Base-by-base conservation (phyloP, 2,888 invertebrate species). In the Volucella inflata region DNA sequence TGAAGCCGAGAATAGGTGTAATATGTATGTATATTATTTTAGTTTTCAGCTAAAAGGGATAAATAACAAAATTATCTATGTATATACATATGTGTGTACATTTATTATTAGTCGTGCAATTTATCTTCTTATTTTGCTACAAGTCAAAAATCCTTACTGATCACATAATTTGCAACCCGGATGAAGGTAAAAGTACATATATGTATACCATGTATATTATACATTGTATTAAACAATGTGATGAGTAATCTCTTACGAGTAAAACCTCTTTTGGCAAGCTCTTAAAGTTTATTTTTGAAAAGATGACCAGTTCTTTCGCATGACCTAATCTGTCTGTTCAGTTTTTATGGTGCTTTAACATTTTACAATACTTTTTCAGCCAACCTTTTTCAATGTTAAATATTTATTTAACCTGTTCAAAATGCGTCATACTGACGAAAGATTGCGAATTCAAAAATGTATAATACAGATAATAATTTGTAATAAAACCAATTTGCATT, bases 221-320 rank as follows among this genome's bases (percentile, higher is more conserved):
- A 21, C 2, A 21, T 21, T 21, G 2, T 21, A 21, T 46, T 51
- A 46, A 16, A 38, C 2, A 11, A 38, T 42, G 11, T 40, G 30
- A 72, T 55, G 42, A 16, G 50, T 81, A 68, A 81, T 70, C 50
- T 74, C 68, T 75, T 68, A n/a, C n/a, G 44, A 46, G 48, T 46
- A 16, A 3, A 14, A 71, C 46, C 14, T 65, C 14, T 17, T 9
- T 36, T 14, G 53, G 14, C 10, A 11, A 59, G 6, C n/a, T 55
- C 14, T 55, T 2, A 14, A 65, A 42, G 59, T 65, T 42, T 68
- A 46, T 62, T 12, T 42, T 42, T 80, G 40, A 55, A 75, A 42
- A 55, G 68, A 46, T 68, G 67, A 80, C 62, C 68, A 55, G 55
- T 36, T 68, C 46, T 4, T 53, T 17, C 11, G 14, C 17, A 70